Evolutionary conservation across 2,113 vertebrate genomes (phyloP), one percentile per base, ranked within the genome.

Genomic region (Oriolus oriolus): DNA sequence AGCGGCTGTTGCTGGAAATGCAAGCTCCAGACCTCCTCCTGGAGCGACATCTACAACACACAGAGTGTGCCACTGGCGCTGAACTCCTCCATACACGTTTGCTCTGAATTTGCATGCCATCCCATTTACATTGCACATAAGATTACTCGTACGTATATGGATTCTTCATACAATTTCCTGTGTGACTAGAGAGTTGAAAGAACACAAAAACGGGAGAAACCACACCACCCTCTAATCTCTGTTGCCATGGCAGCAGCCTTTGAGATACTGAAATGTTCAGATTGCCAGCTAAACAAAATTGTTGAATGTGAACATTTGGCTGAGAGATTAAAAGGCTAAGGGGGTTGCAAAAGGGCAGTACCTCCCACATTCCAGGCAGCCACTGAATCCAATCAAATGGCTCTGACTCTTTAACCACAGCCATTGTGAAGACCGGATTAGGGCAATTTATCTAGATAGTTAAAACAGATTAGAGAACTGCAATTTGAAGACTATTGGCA

Each of bases 281-380:
- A 98, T 97, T 98, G 98, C 98, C 97, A 98, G 98, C 98, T 98
- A 98, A 98, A 98, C 98, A 98, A 98, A 98, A 98, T 98, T 98
- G 98, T 98, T 98, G 98, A 98, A 98, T 98, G 98, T 97, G 98
- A 98, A 98, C 98, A 98, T 98, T 98, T 98, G 98, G 98, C 98
- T 98, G 98, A 97, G 97, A 98, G 98, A 98, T 98, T 98, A 98
- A 98, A 98, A 98, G 97, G 98, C 98, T 98, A 98, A 98, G 97
- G 97, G 95, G 98, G 98, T 98, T 98, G 98, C 97, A 97, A 98
- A 98, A 98, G 98, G 98, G 97, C 98, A 98, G 98, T 96, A 97
- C 98, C 98, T 98, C 98, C 98, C 98, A 98, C 98, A 98, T 98
- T 98, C 98, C 98, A 97, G 94, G 97, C 97, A 98, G 97, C 98